These are phyloP conservation scores for Stomatorhinus ivindoensis DNA, from an alignment of 2,113 vertebrate species.

Conservation along the genomic window DNA sequence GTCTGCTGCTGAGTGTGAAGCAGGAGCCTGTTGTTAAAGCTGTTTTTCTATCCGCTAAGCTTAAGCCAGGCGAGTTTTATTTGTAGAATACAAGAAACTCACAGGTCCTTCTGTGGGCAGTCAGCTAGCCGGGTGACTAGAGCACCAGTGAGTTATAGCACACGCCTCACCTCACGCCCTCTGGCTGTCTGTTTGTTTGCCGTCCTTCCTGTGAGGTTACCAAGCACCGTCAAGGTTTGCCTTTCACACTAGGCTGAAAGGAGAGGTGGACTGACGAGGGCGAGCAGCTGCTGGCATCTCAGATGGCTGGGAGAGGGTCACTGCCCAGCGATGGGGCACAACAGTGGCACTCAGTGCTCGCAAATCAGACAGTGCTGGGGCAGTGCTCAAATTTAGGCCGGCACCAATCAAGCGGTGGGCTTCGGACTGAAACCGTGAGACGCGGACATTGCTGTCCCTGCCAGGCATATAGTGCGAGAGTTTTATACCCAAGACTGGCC, in stretches of 20 bases:
- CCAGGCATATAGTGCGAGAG: neutral
- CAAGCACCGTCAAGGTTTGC: constrained; percentile 19
- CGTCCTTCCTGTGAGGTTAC: constrained; percentile 15
- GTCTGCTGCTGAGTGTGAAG: neutral
- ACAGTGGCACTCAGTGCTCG: constrained; percentile 45
- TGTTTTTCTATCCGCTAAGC: too few species aligned
- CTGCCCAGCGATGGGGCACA: constrained; percentile 34
- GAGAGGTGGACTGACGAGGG: neutral
- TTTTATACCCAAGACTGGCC: neutral
- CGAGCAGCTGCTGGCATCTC: constrained; percentile 21
- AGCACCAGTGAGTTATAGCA: neutral
- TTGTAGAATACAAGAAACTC: neutral
- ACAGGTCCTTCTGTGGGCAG: neutral
- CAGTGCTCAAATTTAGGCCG: neutral
- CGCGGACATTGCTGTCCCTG: neutral
- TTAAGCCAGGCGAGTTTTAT: neutral
- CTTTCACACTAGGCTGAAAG: constrained; percentile 29
- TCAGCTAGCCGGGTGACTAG: neutral
- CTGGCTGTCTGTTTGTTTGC: constrained; percentile 15
- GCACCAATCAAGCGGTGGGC: neutral
- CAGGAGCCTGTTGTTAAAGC: neutral
- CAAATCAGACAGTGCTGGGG: neutral
- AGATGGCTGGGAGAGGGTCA: constrained; percentile 28
- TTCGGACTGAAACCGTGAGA: neutral
- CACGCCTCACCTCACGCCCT: neutral